Base-by-base conservation (phyloP, 2,888 invertebrate species). In the Zhuqinia jingwanae region DNA sequence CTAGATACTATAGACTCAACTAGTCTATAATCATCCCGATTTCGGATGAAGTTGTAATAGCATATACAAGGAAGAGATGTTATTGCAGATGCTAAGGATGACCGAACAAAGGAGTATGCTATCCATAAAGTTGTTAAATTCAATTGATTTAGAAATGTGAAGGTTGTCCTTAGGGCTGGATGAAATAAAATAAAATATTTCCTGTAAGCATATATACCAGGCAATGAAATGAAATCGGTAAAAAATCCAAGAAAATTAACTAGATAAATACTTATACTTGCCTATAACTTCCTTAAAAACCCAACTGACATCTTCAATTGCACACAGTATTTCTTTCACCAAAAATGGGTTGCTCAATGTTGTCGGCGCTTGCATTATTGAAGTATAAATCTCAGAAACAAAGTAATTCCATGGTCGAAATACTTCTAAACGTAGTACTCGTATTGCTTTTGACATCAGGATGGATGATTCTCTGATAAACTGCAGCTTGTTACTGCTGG, bases 241-340 rank as follows among this genome's bases (percentile, higher is more conserved):
- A n/a, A n/a, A n/a, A n/a, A n/a, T n/a, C n/a, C n/a, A n/a, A n/a
- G n/a, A n/a, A n/a, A n/a, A n/a, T n/a, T n/a, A n/a, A n/a, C n/a
- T n/a, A n/a, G n/a, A n/a, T n/a, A n/a, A n/a, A n/a, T n/a, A n/a
- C n/a, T n/a, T n/a, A n/a, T n/a, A n/a, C 50, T 45, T 73, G 80
- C 85, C 3, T 10, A 68, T 45, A 17, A 80, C 25, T 47, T 47
- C 20, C 30, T 81, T 76, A 13, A 82, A 73, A 15, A 70, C 47
- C 87, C 87, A 87, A 27, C 63, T 65, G n/a, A 81, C 82, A 45
- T 56, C 20, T 2, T 53, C 45, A 30, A 87, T 87, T 1, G 45
- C 65, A 60, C 22, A 6, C 0, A 87, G 58, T 6, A 87, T 13
- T 56, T 77, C 77, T 15, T 0, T 22, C 0, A 56, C 27, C n/a